Percentiles rank a stretch among this genome's conserved stretches.
Conservation (phyloP, 2,797 vertebrate species). For the Alcedo atthis region DNA sequence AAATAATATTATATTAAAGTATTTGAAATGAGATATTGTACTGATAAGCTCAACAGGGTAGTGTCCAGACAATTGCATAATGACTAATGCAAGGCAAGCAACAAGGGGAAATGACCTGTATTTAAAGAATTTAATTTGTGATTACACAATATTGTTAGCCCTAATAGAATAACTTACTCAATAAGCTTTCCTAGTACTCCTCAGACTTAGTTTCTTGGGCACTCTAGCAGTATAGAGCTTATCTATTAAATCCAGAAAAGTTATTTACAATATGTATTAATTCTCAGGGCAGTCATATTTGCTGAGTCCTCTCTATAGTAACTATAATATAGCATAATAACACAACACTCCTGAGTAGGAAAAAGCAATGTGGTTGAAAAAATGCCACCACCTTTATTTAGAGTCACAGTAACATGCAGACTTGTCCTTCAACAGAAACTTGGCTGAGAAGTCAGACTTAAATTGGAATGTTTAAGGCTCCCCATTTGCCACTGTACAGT, state of each 20-base stretch:
- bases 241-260: neutral
- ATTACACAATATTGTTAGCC: neutral
- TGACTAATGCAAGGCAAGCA: conserved; percentile 14
- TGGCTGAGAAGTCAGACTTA: neutral
- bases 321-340: neutral
- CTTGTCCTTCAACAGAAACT: neutral
- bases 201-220: neutral
- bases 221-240: neutral
- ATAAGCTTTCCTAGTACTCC: neutral
- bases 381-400: neutral
- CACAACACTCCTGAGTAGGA: neutral
- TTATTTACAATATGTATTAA: neutral
- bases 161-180: neutral
- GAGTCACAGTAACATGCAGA: neutral
- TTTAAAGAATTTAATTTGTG: conserved; percentile 16
- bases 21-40: neutral
- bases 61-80: neutral
- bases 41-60: neutral
- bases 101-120: neutral
- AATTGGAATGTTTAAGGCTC: neutral
- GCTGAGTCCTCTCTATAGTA: neutral
- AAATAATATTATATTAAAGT: neutral
- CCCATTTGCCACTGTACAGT: neutral
- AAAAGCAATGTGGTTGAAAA: neutral
- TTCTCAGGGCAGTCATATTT: neutral